phyloP scores from a whole-genome alignment of 1,140 invertebrate species.

The Drosophila pallidifrons region DNA sequence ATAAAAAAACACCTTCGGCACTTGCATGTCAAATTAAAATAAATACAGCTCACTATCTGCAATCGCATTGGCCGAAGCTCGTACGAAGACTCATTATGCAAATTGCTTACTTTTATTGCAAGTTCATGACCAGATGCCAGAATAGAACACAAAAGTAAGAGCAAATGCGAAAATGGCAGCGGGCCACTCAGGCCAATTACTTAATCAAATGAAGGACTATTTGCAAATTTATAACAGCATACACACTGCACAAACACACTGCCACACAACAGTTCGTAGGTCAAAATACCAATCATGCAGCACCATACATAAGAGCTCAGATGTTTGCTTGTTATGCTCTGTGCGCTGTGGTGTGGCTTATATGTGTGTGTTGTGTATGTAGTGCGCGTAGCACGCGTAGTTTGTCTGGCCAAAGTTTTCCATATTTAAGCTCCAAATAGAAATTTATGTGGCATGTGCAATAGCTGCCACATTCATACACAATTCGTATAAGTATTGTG shows the following conservation, averaged over 20 bases:
- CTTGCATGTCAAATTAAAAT: slow-evolving; percentile 13
- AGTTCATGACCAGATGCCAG: slow-evolving; percentile 18
- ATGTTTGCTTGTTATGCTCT: neutral
- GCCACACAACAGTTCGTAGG: slow-evolving; percentile 21
- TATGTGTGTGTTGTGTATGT: neutral
- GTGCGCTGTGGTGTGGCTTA: neutral
- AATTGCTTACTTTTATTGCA: slow-evolving; percentile 57
- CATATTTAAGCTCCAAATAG: slow-evolving; percentile 63
- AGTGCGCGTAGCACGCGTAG: slow-evolving; percentile 19
- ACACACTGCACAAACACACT: neutral
- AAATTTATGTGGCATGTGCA: slow-evolving; percentile 57
- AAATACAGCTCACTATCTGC: neutral
- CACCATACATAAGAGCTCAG: neutral
- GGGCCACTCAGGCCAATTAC: slow-evolving; percentile 56
- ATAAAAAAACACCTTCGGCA: slow-evolving; percentile 14
- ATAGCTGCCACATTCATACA: slow-evolving; percentile 1
- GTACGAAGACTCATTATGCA: slow-evolving; percentile 48
- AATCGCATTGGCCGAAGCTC: neutral
- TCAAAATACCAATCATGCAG: slow-evolving; percentile 28
- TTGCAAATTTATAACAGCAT: slow-evolving; percentile 67
- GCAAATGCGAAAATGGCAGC: slow-evolving; percentile 21
- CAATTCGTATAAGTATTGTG: neutral
- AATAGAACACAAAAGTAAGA: neutral
- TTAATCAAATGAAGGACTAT: slow-evolving; percentile 65
- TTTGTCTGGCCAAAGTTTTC: slow-evolving; percentile 49